Percentiles rank a stretch among this genome's conserved stretches.
These are phyloP conservation scores for Hirudo medicinalis DNA, from an alignment of 1,140 invertebrate genomes.

Conservation along the genomic window DNA sequence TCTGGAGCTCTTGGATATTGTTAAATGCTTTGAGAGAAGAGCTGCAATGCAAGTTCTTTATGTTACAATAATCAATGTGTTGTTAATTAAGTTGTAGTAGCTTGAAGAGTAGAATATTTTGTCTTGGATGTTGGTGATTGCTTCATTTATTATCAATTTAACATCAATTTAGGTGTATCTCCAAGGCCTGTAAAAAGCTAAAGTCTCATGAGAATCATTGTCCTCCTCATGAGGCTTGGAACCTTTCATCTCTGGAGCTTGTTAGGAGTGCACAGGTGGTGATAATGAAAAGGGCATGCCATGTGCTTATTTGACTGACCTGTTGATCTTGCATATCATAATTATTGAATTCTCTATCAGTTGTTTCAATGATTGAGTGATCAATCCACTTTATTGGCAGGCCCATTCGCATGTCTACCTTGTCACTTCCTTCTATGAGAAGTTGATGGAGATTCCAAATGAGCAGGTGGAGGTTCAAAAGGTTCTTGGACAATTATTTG, in stretches of 20 bases:
- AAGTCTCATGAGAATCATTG: neutral
- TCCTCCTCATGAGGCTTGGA: constrained; percentile 10
- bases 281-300: neutral
- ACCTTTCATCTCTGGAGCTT: neutral
- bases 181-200: neutral
- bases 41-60: neutral
- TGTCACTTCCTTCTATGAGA: neutral
- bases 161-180: neutral
- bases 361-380: no score
- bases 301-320: no score
- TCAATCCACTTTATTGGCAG: neutral
- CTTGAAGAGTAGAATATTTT: neutral
- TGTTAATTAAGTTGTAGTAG: neutral
- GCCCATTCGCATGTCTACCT: constrained; percentile 9
- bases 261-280: neutral
- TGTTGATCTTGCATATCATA: no score
- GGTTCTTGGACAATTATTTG: neutral
- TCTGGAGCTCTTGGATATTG: neutral
- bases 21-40: neutral
- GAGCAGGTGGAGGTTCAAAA: neutral
- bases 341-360: no score
- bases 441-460: neutral
- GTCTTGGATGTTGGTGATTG: neutral
- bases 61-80: no score
- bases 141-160: neutral